Evolutionary conservation across 1,140 invertebrate genomes (phyloP).

Genomic region (Bilobella aurantiaca): DNA sequence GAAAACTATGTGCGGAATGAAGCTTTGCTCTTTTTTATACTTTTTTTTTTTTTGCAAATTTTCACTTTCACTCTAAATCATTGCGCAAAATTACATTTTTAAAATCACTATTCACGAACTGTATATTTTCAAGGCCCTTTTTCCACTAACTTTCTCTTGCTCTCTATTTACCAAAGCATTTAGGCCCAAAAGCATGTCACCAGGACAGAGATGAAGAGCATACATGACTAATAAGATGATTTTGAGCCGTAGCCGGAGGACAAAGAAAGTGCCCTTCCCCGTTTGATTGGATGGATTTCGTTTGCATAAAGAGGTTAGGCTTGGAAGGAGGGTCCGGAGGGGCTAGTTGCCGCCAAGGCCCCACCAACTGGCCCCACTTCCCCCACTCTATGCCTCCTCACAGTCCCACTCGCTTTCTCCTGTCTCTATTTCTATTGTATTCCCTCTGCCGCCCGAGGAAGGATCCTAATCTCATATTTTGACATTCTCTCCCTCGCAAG

Average conservation of each 20-base stretch:
- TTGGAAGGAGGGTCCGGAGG: not conserved
- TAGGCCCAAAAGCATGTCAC: no score
- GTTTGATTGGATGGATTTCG: constrained; percentile 4
- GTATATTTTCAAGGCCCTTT: no score
- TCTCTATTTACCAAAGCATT: no score
- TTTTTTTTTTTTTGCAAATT: no score
- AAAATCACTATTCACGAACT: no score
- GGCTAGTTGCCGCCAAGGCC: not conserved
- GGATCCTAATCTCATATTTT: constrained; percentile 12
- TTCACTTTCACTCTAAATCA: no score
- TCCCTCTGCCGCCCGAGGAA: not conserved
- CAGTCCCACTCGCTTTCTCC: not conserved
- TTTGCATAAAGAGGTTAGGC: constrained; percentile 14
- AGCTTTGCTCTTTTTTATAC: no score
- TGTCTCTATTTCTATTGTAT: not conserved
- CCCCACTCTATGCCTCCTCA: not conserved
- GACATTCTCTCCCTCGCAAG: constrained; percentile 1
- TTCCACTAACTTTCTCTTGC: no score
- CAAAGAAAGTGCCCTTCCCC: not conserved
- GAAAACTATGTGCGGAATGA: no score
- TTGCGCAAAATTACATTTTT: no score
- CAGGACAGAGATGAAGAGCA: no score
- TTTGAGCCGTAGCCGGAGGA: not conserved
- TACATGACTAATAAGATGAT: not conserved
- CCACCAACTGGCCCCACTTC: not conserved